phyloP scores from a whole-genome alignment of 2,113 vertebrate species.

The Caranx melampygus region DNA sequence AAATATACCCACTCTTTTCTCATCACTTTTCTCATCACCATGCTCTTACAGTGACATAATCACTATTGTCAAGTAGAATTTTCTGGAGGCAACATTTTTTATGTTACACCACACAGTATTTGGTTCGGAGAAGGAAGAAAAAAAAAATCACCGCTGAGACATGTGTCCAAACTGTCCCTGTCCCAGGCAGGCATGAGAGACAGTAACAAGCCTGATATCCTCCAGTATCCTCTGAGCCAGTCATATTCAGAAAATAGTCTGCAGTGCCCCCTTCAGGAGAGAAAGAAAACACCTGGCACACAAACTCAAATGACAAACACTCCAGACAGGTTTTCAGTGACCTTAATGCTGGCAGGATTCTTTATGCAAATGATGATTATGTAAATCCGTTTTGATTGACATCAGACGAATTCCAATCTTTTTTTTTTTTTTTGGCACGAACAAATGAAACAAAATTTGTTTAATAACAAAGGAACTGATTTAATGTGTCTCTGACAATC shows the following conservation, averaged over 20 bases:
- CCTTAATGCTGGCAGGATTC: not conserved
- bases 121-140: not conserved
- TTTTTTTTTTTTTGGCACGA: not conserved
- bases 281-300: not conserved
- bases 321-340: not conserved
- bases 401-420: not conserved
- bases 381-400: not conserved
- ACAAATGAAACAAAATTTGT: not conserved
- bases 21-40: not conserved
- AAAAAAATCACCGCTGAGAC: not conserved
- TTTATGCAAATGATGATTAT: not conserved
- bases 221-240: not conserved
- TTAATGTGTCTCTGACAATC: not conserved
- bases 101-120: not conserved
- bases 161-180: conserved; percentile 8
- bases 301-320: not conserved
- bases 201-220: not conserved
- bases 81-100: too few relatives aligned
- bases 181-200: not conserved
- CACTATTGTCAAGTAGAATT: not conserved
- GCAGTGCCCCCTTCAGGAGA: conserved; percentile 74
- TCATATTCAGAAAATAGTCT: conserved; percentile 69
- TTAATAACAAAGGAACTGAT: not conserved
- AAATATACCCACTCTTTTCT: not conserved
- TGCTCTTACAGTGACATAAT: not conserved